Evolutionary conservation across 1,140 invertebrate species (phyloP).

Genomic region (Branchinecta lynchi): DNA sequence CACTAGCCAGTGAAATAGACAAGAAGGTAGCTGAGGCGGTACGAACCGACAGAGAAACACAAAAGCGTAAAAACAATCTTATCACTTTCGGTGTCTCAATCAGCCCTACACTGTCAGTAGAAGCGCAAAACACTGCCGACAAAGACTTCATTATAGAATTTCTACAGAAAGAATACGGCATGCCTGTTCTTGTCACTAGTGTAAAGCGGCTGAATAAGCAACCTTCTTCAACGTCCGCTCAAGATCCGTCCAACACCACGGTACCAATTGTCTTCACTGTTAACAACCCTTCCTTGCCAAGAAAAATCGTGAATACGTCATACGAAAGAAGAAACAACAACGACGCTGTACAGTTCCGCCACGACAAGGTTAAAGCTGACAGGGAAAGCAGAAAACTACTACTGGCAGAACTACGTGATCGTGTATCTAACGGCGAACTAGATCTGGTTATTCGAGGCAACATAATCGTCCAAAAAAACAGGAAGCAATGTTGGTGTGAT

Average conservation of each 20-base stretch:
- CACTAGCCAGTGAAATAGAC: slow-evolving; percentile 8
- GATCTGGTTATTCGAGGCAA: too few relatives aligned
- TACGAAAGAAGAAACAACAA: slow-evolving; percentile 10
- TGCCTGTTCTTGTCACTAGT: background rate
- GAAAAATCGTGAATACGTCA: slow-evolving; percentile 10
- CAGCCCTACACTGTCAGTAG: background rate
- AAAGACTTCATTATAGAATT: background rate
- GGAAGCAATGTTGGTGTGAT: too few relatives aligned
- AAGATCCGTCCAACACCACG: slow-evolving; percentile 3
- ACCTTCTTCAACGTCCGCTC: background rate
- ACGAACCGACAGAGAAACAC: slow-evolving; percentile 2
- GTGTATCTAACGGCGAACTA: too few relatives aligned
- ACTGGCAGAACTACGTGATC: too few relatives aligned
- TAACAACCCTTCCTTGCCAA: background rate
- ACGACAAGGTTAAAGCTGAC: too few relatives aligned
- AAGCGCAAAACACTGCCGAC: slow-evolving; percentile 2
- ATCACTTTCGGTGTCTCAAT: background rate
- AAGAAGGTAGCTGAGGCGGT: background rate
- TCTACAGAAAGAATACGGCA: slow-evolving; percentile 9
- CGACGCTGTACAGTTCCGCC: slow-evolving; percentile 1
- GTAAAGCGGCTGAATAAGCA: background rate
- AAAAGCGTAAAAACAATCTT: slow-evolving; percentile 4
- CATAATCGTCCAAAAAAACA: too few relatives aligned
- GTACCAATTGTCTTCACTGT: background rate
- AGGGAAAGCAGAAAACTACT: background rate